These are phyloP conservation scores for Andricus curvator DNA, from an alignment of 2,888 invertebrate species.

Conservation along the genomic window DNA sequence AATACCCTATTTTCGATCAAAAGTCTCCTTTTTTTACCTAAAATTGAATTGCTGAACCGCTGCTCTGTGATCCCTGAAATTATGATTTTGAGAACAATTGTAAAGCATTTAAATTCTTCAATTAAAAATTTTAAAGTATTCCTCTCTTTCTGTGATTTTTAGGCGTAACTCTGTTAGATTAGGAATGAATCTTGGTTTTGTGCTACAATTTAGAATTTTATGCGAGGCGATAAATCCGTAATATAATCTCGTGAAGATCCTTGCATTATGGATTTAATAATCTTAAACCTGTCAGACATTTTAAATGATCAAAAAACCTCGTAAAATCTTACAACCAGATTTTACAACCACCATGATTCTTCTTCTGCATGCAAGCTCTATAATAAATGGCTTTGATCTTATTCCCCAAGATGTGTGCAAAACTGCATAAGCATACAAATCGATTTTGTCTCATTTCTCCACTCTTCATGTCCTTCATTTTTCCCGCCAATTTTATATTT, in stretches of 20 bases:
- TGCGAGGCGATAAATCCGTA: background rate
- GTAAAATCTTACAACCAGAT: background rate
- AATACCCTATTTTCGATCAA: no score
- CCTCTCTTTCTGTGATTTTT: no score
- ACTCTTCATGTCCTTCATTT: background rate
- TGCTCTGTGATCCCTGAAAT: no score
- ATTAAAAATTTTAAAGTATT: no score
- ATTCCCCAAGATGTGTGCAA: background rate
- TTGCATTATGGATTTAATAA: background rate
- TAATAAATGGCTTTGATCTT: constrained; percentile 28
- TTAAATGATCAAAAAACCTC: background rate
- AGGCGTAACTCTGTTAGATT: background rate
- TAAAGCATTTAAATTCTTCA: no score
- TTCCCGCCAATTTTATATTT: background rate
- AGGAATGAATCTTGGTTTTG: background rate
- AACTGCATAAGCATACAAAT: constrained; percentile 22
- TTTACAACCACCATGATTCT: background rate
- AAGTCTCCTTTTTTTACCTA: no score
- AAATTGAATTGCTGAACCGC: no score
- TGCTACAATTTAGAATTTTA: background rate
- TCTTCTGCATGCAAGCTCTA: constrained; percentile 3
- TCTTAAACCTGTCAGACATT: background rate
- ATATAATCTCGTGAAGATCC: background rate
- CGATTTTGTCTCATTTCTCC: constrained; percentile 33
- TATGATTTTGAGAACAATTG: no score